phyloP scores from a whole-genome alignment of 2,888 invertebrate species.

The Monopis laevigella region DNA sequence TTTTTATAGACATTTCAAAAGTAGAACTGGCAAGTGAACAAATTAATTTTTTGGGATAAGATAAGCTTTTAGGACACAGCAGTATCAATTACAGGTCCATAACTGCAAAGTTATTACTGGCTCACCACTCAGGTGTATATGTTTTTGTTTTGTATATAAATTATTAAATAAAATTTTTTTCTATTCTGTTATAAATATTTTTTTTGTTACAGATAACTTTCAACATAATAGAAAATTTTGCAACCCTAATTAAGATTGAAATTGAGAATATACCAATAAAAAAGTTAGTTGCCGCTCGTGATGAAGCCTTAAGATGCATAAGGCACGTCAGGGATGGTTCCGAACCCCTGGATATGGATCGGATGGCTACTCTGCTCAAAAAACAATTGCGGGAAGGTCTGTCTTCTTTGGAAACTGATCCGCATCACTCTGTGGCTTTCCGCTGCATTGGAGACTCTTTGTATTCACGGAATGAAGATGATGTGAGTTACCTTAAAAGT shows the following conservation, averaged over 20 bases:
- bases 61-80: too few species aligned
- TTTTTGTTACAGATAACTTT: constrained; percentile 68
- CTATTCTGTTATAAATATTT: neutral
- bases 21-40: too few species aligned
- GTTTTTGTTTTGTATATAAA: too few species aligned
- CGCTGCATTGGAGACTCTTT: constrained; percentile 84
- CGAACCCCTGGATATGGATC: constrained; percentile 75
- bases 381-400: constrained; percentile 75
- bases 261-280: constrained; percentile 79
- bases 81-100: too few species aligned
- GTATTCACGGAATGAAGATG: constrained; percentile 77
- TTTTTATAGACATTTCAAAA: too few species aligned
- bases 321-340: constrained; percentile 33
- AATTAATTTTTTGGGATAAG: too few species aligned
- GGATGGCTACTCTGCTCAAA: constrained; percentile 77
- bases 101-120: too few species aligned
- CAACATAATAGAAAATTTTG: constrained; percentile 77
- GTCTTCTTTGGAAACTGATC: constrained; percentile 77
- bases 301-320: too few species aligned
- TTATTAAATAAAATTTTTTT: too few species aligned
- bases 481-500: too few species aligned
- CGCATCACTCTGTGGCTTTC: constrained; percentile 80
- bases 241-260: constrained; percentile 73
- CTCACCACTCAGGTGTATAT: too few species aligned
- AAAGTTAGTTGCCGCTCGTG: constrained; percentile 71